Evolutionary conservation across 2,797 vertebrate species (phyloP).

Genomic region (Vespertilio murinus): DNA sequence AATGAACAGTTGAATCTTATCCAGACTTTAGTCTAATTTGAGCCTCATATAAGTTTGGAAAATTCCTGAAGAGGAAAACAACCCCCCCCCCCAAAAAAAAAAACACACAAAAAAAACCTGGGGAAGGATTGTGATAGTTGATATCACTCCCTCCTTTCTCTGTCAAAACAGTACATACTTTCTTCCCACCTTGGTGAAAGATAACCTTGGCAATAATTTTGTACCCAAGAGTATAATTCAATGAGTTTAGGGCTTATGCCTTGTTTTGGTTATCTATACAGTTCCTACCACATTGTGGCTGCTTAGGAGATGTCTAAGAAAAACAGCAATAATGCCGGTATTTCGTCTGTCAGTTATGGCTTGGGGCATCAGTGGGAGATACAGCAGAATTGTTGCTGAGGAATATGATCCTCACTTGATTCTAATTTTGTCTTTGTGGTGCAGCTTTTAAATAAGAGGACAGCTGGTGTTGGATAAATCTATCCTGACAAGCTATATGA

Average conservation of each 20-base stretch:
- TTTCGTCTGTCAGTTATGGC: constrained; percentile 54
- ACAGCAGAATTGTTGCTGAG: constrained; percentile 56
- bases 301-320: constrained; percentile 37
- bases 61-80: constrained; percentile 52
- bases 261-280: background rate
- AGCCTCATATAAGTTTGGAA: constrained; percentile 48
- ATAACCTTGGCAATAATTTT: constrained; percentile 53
- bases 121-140: background rate
- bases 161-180: background rate
- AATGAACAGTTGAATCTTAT: constrained; percentile 50
- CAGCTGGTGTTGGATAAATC: constrained; percentile 85
- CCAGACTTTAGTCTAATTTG: constrained; percentile 56
- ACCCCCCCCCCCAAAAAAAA: too few species aligned
- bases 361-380: constrained; percentile 48
- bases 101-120: background rate
- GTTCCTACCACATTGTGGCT: background rate
- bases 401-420: constrained; percentile 79
- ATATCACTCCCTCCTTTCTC: background rate
- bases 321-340: constrained; percentile 39
- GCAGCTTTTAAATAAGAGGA: constrained; percentile 81
- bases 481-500: constrained; percentile 70
- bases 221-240: background rate
- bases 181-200: background rate
- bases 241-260: background rate
- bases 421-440: constrained; percentile 83